Conservation (phyloP, 2,888 invertebrate genomes). For the Polyommatus iphigenia region DNA sequence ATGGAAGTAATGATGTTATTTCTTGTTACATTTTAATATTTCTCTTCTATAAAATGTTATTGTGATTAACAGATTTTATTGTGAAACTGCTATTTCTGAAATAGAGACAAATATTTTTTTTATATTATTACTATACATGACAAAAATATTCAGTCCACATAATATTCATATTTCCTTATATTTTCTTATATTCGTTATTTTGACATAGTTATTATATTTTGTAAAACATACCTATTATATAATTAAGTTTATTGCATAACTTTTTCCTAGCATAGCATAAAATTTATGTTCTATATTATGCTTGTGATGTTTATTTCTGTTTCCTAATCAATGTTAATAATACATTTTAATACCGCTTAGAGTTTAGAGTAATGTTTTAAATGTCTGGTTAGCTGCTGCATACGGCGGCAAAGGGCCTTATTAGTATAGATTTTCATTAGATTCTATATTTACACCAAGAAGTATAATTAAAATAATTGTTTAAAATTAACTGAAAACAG, state of each 20-base stretch:
- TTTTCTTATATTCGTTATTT: conserved; percentile 5
- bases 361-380: too few relatives aligned
- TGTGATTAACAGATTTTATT: conserved; percentile 7
- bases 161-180: conserved; percentile 2
- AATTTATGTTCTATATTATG: not conserved
- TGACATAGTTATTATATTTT: conserved; percentile 12
- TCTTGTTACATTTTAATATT: conserved; percentile 22
- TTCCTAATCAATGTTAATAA: not conserved
- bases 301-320: not conserved
- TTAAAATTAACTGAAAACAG: too few relatives aligned
- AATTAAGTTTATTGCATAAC: not conserved
- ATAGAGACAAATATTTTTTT: not conserved
- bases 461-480: too few relatives aligned
- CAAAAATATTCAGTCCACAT: not conserved
- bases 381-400: too few relatives aligned
- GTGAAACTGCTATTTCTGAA: conserved; percentile 36
- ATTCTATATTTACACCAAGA: too few relatives aligned
- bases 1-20: conserved; percentile 40
- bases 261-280: not conserved
- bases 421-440: too few relatives aligned
- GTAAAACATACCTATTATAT: not conserved
- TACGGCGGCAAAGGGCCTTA: too few relatives aligned
- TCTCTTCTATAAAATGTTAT: conserved; percentile 26
- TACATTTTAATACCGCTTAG: not conserved
- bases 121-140: not conserved